These are phyloP conservation scores for Drosophila kurseongensis DNA, from an alignment of 1,140 invertebrate species.

Conservation along the genomic window DNA sequence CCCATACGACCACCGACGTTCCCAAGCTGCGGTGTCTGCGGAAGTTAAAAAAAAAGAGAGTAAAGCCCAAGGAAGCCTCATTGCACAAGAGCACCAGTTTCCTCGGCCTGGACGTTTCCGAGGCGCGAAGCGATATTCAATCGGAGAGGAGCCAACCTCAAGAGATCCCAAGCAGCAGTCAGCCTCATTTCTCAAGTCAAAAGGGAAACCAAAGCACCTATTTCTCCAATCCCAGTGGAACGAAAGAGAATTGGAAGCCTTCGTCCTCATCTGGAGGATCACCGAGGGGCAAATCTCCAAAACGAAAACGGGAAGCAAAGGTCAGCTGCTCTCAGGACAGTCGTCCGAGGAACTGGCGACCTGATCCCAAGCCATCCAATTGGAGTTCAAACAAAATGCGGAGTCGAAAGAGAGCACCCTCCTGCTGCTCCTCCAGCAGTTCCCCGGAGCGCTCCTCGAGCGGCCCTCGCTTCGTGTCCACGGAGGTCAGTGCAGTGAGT, in stretches of 20 bases:
- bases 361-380: background rate
- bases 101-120: background rate
- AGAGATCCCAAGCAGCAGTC: too few species aligned
- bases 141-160: background rate
- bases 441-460: constrained; percentile 5
- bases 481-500: background rate
- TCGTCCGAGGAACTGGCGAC: too few species aligned
- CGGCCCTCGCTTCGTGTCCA: background rate
- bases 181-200: too few species aligned
- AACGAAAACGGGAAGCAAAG: too few species aligned
- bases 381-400: background rate
- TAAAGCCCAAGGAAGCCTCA: background rate
- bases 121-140: background rate
- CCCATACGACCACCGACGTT: background rate
- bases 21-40: background rate
- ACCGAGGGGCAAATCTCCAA: background rate
- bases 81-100: background rate
- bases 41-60: background rate
- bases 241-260: background rate
- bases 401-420: background rate
- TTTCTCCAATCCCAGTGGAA: background rate
- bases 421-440: constrained; percentile 5
- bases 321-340: too few species aligned
- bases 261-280: too few species aligned
- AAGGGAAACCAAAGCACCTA: background rate